Conservation (phyloP, 2,113 vertebrate species). For the Periophthalmodon schlosseri region DNA sequence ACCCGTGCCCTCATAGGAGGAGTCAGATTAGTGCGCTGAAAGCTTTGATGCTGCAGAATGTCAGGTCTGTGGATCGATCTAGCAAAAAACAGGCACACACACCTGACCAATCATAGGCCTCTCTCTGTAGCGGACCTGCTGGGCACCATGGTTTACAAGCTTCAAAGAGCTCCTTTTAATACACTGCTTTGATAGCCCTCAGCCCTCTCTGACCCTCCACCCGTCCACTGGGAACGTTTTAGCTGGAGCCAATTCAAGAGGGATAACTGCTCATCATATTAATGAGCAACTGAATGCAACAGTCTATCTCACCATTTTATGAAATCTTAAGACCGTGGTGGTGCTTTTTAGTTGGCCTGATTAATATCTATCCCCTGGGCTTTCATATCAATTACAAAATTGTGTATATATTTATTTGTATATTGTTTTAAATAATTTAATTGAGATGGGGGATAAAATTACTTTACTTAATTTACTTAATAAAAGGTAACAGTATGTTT, state of each 20-base stretch:
- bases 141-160: conserved; percentile 81
- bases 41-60: conserved; percentile 93
- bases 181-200: conserved; percentile 81
- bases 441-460: not conserved
- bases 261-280: conserved; percentile 68
- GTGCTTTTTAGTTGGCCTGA: not conserved
- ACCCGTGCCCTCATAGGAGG: conserved; percentile 86
- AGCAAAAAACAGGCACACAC: conserved; percentile 81
- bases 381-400: not conserved
- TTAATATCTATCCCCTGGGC: not conserved
- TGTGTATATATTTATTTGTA: not conserved
- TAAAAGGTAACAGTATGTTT: too few species aligned
- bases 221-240: conserved; percentile 64
- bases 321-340: not conserved
- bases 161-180: conserved; percentile 83
- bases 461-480: too few species aligned
- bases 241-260: conserved; percentile 60
- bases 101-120: conserved; percentile 86
- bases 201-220: conserved; percentile 70
- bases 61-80: conserved; percentile 88
- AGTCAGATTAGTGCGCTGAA: conserved; percentile 89
- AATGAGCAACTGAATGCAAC: conserved; percentile 46
- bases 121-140: conserved; percentile 89
- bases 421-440: not conserved
- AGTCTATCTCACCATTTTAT: not conserved